Conservation (phyloP, 2,797 vertebrate genomes). For the Sardinella longiceps region DNA sequence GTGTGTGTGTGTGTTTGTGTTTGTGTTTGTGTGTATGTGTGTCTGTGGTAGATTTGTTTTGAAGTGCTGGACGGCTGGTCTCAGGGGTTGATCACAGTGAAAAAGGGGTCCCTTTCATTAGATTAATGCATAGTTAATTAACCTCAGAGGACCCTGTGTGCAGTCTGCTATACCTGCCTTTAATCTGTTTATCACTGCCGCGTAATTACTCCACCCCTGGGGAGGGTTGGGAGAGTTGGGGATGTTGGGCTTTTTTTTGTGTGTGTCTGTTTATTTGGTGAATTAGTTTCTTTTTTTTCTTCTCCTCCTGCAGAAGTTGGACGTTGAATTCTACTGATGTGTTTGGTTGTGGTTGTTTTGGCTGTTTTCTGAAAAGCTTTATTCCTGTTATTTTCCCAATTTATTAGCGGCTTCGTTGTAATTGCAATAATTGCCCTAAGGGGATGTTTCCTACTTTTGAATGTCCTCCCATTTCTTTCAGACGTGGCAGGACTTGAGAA, state of each 20-base stretch:
- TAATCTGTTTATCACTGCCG: constrained; percentile 35
- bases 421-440: constrained; percentile 14
- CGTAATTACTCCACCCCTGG: constrained; percentile 37
- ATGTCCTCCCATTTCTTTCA: neutral
- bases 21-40: neutral
- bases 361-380: neutral
- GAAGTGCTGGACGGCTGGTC: constrained; percentile 22
- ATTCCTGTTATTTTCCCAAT: neutral
- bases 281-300: neutral
- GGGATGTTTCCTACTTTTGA: neutral
- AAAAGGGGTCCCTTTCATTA: constrained; percentile 27
- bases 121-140: constrained; percentile 44
- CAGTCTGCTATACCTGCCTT: constrained; percentile 32
- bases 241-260: neutral
- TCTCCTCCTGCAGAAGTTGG: neutral
- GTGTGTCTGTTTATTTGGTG: neutral
- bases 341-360: neutral
- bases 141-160: constrained; percentile 36
- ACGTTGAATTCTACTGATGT: neutral
- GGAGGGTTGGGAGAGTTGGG: neutral
- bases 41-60: constrained; percentile 17
- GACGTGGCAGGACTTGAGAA: neutral
- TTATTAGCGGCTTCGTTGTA: neutral
- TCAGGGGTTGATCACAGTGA: neutral
- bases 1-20: constrained; percentile 2